Conservation (phyloP, 2,888 invertebrate genomes). For the Gastrophysa polygoni region DNA sequence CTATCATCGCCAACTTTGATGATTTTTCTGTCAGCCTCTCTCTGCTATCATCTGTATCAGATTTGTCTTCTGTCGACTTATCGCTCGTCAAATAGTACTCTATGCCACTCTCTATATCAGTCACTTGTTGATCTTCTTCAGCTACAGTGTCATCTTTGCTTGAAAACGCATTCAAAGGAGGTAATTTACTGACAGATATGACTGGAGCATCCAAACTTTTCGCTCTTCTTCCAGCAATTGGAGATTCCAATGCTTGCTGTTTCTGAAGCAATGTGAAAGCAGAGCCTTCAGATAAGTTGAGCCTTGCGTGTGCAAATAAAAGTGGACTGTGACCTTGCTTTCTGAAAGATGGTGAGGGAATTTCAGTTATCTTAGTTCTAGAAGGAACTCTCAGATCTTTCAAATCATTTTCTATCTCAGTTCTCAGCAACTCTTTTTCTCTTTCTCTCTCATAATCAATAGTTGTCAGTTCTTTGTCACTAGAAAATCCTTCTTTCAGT, state of each 20-base stretch:
- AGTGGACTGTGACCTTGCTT: constrained; percentile 79
- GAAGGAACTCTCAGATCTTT: constrained; percentile 55
- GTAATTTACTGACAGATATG: constrained; percentile 78
- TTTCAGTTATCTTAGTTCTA: constrained; percentile 68
- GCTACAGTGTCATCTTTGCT: constrained; percentile 89
- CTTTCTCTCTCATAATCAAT: constrained; percentile 49
- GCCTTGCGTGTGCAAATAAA: constrained; percentile 77
- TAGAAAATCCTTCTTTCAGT: constrained; percentile 45
- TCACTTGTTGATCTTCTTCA: constrained; percentile 67
- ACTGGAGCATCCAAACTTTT: constrained; percentile 86
- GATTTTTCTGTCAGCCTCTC: constrained; percentile 16
- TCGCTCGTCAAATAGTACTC: constrained; percentile 40
- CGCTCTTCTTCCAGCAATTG: constrained; percentile 75
- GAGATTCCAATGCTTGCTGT: constrained; percentile 78
- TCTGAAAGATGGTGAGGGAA: constrained; percentile 71
- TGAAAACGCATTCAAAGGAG: constrained; percentile 84
- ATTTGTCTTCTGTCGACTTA: constrained; percentile 41
- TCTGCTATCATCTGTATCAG: constrained; percentile 35
- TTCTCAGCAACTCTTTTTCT: constrained; percentile 52
- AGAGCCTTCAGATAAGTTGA: constrained; percentile 85
- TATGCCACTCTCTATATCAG: constrained; percentile 40
- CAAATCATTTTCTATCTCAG: constrained; percentile 56
- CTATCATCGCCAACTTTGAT: constrained; percentile 21
- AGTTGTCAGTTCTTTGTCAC: constrained; percentile 40
- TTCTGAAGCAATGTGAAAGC: constrained; percentile 76